Evolutionary conservation across 2,113 vertebrate species (phyloP).

Genomic region (Anthoscopus minutus): DNA sequence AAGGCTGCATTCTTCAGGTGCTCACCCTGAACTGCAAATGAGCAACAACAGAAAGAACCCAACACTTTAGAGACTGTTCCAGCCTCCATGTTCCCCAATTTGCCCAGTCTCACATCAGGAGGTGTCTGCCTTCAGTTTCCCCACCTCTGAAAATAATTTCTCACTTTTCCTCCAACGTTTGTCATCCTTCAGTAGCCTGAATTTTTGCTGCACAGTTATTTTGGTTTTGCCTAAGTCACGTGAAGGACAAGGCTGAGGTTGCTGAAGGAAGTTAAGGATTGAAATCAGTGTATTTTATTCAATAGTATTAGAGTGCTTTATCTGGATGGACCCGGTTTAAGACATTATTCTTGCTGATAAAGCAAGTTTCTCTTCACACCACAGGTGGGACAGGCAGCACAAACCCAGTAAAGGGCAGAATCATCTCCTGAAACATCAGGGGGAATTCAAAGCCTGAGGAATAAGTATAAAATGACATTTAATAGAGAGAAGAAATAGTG

Average conservation of each 20-base stretch:
- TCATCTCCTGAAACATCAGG: not conserved
- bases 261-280: not conserved
- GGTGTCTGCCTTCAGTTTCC: not conserved
- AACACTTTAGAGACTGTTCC: not conserved
- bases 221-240: not conserved
- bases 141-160: not conserved
- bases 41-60: not conserved
- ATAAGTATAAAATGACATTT: not conserved
- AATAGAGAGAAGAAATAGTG: not conserved
- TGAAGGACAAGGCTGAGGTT: not conserved
- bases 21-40: not conserved
- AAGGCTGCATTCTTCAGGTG: not conserved
- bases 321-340: not conserved
- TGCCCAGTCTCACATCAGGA: not conserved
- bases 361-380: not conserved
- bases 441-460: not conserved
- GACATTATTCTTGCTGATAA: not conserved
- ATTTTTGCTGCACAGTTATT: not conserved
- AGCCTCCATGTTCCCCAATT: not conserved
- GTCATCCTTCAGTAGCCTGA: not conserved
- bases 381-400: not conserved
- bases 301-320: not conserved
- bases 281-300: not conserved
- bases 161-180: not conserved
- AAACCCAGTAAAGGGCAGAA: not conserved